Evolutionary conservation across 2,888 invertebrate genomes (phyloP).

Genomic region (Drosophila kambysellisi): DNA sequence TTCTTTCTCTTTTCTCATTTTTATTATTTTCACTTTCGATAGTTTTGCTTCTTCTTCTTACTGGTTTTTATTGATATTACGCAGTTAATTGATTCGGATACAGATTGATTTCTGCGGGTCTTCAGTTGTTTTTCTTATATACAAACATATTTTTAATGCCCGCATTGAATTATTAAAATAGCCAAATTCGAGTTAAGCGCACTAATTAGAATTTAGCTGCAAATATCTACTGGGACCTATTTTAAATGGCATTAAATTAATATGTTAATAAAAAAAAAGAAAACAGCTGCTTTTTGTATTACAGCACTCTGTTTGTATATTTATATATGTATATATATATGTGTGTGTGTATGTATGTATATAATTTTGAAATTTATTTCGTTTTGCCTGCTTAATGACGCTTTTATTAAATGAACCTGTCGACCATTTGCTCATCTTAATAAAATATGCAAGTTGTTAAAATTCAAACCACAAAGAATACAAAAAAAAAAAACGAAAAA

Average conservation of each 20-base stretch:
- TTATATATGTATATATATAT: neutral
- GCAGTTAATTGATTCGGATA: slow-evolving; percentile 65
- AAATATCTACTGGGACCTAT: slow-evolving; percentile 20
- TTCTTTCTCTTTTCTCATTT: slow-evolving; percentile 18
- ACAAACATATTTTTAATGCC: neutral
- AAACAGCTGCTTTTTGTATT: slow-evolving; percentile 50
- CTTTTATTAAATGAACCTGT: slow-evolving; percentile 72
- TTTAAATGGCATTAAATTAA: slow-evolving; percentile 67
- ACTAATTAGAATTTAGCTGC: slow-evolving; percentile 25
- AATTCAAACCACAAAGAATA: slow-evolving; percentile 30
- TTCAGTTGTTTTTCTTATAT: neutral
- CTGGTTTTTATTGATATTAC: slow-evolving; percentile 55
- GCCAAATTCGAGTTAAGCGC: slow-evolving; percentile 31
- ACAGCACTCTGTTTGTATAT: slow-evolving; percentile 4
- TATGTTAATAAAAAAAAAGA: slow-evolving; percentile 25
- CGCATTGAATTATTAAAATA: slow-evolving; percentile 8
- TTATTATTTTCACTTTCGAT: slow-evolving; percentile 63
- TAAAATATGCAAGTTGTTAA: slow-evolving; percentile 71
- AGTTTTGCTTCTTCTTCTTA: slow-evolving; percentile 9
- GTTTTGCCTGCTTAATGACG: slow-evolving; percentile 62
- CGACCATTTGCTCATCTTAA: slow-evolving; percentile 48
- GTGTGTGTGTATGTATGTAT: slow-evolving; percentile 10
- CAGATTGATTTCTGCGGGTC: slow-evolving; percentile 53
- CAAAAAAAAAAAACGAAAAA: neutral
- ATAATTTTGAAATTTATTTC: slow-evolving; percentile 67